phyloP scores from a whole-genome alignment of 1,140 invertebrate genomes.

The Zaprionus inermis region DNA sequence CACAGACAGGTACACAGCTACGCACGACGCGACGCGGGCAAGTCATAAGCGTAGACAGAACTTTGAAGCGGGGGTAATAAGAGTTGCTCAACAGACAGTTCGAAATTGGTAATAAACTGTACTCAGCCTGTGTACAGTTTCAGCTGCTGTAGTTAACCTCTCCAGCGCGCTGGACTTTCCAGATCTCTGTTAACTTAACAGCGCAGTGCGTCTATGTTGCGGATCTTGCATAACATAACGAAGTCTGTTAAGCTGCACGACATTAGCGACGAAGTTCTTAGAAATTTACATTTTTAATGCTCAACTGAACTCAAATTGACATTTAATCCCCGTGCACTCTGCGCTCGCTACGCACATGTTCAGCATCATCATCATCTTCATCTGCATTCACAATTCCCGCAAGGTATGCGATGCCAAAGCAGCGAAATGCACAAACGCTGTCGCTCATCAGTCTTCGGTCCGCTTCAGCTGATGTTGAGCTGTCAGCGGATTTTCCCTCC shows the following conservation, averaged over 20 bases:
- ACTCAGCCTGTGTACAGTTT: no score
- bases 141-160: no score
- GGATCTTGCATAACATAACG: neutral
- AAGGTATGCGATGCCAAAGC: neutral
- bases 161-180: neutral
- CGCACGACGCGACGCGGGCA: neutral
- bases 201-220: neutral
- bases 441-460: conserved; percentile 60
- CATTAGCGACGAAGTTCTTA: neutral
- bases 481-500: conserved; percentile 50
- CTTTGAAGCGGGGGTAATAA: neutral
- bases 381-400: conserved; percentile 3
- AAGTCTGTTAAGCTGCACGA: neutral
- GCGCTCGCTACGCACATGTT: neutral
- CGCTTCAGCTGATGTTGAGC: conserved; percentile 13
- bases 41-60: neutral
- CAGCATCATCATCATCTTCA: neutral
- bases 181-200: neutral
- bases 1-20: neutral
- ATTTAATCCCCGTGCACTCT: neutral
- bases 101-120: neutral
- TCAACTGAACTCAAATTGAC: neutral
- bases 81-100: neutral
- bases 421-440: conserved; percentile 62
- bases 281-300: neutral